Evolutionary conservation across 2,113 vertebrate species (phyloP).

Genomic region (Leuciscus idus): DNA sequence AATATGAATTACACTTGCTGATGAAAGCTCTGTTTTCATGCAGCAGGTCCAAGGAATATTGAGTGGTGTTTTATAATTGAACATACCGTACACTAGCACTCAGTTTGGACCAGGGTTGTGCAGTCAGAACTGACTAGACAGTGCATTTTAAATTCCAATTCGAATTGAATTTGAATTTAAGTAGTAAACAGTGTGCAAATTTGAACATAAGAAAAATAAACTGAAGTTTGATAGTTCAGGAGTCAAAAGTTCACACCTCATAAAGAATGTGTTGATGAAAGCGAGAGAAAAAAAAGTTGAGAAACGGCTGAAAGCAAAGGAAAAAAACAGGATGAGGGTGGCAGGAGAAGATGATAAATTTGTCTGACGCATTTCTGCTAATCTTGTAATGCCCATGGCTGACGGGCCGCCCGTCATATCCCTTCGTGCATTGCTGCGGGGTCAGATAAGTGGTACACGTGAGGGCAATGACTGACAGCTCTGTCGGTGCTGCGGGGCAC

Average conservation of each 20-base stretch:
- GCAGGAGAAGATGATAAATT: constrained; percentile 50
- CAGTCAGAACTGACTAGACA: not conserved
- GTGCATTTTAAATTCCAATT: too few species aligned
- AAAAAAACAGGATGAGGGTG: not conserved
- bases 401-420: constrained; percentile 49
- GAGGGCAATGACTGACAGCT: constrained; percentile 34
- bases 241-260: constrained; percentile 41
- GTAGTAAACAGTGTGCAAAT: not conserved
- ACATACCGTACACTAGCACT: not conserved
- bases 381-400: constrained; percentile 50
- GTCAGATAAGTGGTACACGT: constrained; percentile 48
- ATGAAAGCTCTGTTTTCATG: constrained; percentile 14
- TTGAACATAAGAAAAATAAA: not conserved
- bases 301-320: not conserved
- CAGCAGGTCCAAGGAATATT: not conserved
- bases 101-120: not conserved
- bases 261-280: constrained; percentile 41
- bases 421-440: constrained; percentile 48
- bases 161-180: not conserved
- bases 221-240: not conserved
- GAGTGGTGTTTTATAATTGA: not conserved
- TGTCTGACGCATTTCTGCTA: constrained; percentile 47
- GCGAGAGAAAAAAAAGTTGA: not conserved
- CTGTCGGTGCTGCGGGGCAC: constrained; percentile 13
- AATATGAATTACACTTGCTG: constrained; percentile 24